Evolutionary conservation across 2,888 invertebrate species (phyloP).

Genomic region (Coleophora flavipennella): DNA sequence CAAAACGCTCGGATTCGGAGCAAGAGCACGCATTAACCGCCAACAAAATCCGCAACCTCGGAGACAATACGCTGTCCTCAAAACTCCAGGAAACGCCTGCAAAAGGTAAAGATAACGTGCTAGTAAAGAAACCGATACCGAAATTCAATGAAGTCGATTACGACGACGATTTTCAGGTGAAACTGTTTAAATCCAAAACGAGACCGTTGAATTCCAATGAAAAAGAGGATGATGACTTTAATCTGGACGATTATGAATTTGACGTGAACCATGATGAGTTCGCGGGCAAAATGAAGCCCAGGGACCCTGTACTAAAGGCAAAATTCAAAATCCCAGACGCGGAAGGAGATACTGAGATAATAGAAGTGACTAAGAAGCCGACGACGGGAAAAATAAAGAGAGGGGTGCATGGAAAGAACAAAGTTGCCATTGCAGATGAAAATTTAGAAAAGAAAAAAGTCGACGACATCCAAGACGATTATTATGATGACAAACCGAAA

Average conservation of each 20-base stretch:
- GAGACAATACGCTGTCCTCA: conserved; percentile 9
- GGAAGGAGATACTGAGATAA: too few species aligned
- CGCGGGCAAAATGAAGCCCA: conserved; percentile 38
- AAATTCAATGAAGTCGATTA: conserved; percentile 44
- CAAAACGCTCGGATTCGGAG: too few species aligned
- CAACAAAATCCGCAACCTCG: too few species aligned
- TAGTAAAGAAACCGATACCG: conserved; percentile 51
- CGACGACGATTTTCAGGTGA: conserved; percentile 44
- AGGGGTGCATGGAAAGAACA: background rate
- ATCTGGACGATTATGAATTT: conserved; percentile 54
- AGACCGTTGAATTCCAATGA: conserved; percentile 35
- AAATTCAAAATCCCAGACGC: conserved; percentile 10
- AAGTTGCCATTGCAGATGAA: background rate
- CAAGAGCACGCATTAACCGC: too few species aligned
- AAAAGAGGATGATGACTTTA: conserved; percentile 58
- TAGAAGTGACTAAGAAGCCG: too few species aligned
- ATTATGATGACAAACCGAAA: conserved; percentile 29
- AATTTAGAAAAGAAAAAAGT: conserved; percentile 17
- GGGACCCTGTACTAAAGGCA: conserved; percentile 33
- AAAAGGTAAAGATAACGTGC: conserved; percentile 6
- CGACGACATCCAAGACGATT: conserved; percentile 27
- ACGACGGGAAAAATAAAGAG: too few species aligned
- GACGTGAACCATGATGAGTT: conserved; percentile 57
- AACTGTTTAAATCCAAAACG: conserved; percentile 19
- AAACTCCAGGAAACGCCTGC: conserved; percentile 4